Conservation (phyloP, 2,888 invertebrate genomes). For the Meandrusa payeni region DNA sequence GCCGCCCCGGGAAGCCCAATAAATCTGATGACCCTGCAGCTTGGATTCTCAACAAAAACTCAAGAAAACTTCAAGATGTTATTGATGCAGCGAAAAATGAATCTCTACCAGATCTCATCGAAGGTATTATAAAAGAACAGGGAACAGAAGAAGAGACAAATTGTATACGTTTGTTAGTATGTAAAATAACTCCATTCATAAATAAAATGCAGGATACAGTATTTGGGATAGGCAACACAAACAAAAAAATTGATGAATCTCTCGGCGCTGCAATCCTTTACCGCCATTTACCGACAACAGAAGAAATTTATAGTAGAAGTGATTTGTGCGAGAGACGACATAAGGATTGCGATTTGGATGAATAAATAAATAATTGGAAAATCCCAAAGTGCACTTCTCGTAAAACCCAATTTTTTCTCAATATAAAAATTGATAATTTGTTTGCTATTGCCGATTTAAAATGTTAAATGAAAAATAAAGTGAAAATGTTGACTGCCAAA, state of each 20-base stretch:
- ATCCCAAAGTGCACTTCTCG: too few species aligned
- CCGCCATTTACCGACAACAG: constrained; percentile 81
- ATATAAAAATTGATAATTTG: too few species aligned
- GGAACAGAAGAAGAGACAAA: constrained; percentile 82
- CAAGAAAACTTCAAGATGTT: constrained; percentile 77
- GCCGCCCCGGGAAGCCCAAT: constrained; percentile 41
- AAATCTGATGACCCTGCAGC: constrained; percentile 54
- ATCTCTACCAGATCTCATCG: constrained; percentile 82
- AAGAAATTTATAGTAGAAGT: constrained; percentile 81
- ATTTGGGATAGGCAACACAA: constrained; percentile 60
- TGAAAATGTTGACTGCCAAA: too few species aligned
- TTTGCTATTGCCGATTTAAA: too few species aligned
- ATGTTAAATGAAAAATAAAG: too few species aligned
- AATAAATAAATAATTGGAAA: constrained; percentile 33
- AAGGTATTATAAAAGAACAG: constrained; percentile 79
- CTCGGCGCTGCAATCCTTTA: constrained; percentile 72
- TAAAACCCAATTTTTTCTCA: too few species aligned
- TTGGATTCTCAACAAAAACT: constrained; percentile 84
- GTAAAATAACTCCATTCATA: constrained; percentile 89
- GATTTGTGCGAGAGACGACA: constrained; percentile 83
- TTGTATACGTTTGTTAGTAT: constrained; percentile 86
- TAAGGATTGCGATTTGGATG: constrained; percentile 68
- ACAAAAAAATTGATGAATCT: constrained; percentile 42
- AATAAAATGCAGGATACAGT: constrained; percentile 88
- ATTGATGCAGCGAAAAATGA: constrained; percentile 82